These are phyloP conservation scores for Astyanax mexicanus DNA, from an alignment of 2,797 vertebrate genomes.

Conservation along the genomic window DNA sequence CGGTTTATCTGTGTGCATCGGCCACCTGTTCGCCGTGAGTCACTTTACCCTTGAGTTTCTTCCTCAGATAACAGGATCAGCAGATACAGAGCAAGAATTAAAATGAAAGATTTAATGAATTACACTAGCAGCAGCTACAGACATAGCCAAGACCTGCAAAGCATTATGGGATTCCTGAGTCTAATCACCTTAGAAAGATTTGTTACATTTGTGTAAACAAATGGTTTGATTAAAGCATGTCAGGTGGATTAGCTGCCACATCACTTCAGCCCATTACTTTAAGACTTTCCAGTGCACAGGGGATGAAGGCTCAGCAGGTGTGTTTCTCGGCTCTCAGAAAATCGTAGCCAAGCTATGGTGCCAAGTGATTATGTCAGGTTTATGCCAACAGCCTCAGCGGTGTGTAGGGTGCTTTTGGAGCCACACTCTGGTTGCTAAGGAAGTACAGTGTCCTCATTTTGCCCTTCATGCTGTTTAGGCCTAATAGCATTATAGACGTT, in stretches of 20 bases:
- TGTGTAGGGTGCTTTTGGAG: slow-evolving; percentile 23
- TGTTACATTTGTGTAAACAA: background rate
- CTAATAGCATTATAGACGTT: slow-evolving; percentile 16
- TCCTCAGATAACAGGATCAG: background rate
- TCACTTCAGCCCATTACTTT: background rate
- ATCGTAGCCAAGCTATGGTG: slow-evolving; percentile 37
- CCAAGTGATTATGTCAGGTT: slow-evolving; percentile 46
- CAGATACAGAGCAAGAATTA: background rate
- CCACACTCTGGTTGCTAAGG: slow-evolving; percentile 46
- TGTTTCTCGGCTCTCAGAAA: slow-evolving; percentile 15
- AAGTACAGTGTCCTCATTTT: slow-evolving; percentile 22
- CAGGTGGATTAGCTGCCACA: background rate
- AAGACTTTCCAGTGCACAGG: background rate
- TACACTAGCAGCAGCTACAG: background rate
- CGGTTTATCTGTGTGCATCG: slow-evolving; percentile 89
- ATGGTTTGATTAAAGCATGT: slow-evolving; percentile 8
- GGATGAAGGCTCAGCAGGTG: background rate
- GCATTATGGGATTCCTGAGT: background rate
- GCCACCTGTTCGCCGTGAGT: slow-evolving; percentile 94
- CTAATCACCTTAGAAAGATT: background rate
- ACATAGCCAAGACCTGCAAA: background rate
- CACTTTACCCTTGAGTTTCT: background rate
- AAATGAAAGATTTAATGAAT: background rate
- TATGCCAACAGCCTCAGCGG: slow-evolving; percentile 34
- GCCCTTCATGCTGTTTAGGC: slow-evolving; percentile 27